A percentile compares a stretch with the other conserved stretches of the same genome.
Conservation (phyloP, 1,140 invertebrate genomes). For the Helicorthomorpha holstii region DNA sequence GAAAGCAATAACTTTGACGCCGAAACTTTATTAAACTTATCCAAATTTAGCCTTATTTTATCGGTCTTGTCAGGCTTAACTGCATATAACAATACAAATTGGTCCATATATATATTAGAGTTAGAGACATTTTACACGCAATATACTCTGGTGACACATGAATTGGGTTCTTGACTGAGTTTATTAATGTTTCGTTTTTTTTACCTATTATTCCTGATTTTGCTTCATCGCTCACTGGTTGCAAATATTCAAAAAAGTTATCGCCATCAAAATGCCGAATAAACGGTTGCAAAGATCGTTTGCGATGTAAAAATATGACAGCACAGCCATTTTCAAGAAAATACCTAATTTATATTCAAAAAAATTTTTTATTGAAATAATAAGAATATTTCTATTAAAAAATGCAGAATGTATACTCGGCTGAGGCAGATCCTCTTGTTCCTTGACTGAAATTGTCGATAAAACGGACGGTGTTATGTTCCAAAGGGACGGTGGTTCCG, state of each 20-base stretch:
- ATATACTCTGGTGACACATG: too few species aligned
- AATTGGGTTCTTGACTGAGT: too few species aligned
- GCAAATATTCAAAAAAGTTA: constrained; percentile 50
- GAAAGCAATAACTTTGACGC: constrained; percentile 40
- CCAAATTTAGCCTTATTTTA: constrained; percentile 43
- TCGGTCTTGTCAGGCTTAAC: constrained; percentile 51
- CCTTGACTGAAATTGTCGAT: constrained; percentile 98
- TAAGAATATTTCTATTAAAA: not conserved
- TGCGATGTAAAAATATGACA: constrained; percentile 41
- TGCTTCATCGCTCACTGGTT: too few species aligned
- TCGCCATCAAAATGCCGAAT: constrained; percentile 61
- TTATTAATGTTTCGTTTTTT: too few species aligned
- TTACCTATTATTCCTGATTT: too few species aligned
- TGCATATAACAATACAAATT: constrained; percentile 10
- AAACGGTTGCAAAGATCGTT: constrained; percentile 76
- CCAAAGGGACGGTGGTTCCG: constrained; percentile 88
- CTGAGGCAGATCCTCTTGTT: constrained; percentile 76
- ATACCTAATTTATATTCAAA: constrained; percentile 29
- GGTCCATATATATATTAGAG: too few species aligned
- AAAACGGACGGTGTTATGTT: constrained; percentile 90
- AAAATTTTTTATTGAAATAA: not conserved
- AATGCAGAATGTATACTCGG: constrained; percentile 48
- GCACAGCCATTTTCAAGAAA: constrained; percentile 56
- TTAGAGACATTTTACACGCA: too few species aligned
- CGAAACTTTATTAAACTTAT: constrained; percentile 49